A percentile compares a stretch with the other conserved stretches of the same genome.
phyloP scores from a whole-genome alignment of 2,888 invertebrate genomes.

The Meloe dianella region DNA sequence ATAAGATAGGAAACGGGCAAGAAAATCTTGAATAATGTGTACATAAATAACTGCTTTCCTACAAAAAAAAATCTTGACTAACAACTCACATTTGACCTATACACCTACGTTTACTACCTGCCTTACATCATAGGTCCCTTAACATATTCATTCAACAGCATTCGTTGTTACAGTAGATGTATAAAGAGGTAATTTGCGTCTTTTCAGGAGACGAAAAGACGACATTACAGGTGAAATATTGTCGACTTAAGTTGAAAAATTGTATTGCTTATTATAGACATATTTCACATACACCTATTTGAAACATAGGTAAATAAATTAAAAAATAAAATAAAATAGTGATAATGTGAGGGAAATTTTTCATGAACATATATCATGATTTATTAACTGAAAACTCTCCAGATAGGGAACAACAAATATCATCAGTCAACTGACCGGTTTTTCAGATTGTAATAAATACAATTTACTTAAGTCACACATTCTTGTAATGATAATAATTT shows the following conservation, averaged over 20 bases:
- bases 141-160: conserved; percentile 37
- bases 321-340: no score
- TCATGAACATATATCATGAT: not conserved
- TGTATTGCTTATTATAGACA: not conserved
- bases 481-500: not conserved
- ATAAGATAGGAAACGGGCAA: conserved; percentile 19
- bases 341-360: no score
- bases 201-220: conserved; percentile 22
- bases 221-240: not conserved
- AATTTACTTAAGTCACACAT: not conserved
- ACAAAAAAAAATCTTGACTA: conserved; percentile 38
- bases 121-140: conserved; percentile 43
- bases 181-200: conserved; percentile 35
- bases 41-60: conserved; percentile 37
- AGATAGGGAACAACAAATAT: not conserved
- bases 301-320: not conserved
- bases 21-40: conserved; percentile 32
- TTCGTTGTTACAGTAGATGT: not conserved
- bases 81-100: conserved; percentile 49
- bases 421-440: not conserved
- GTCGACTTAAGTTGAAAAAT: not conserved
- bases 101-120: conserved; percentile 46
- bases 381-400: conserved; percentile 2
- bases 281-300: no score
- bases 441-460: not conserved